A percentile compares a stretch with the other conserved stretches of the same genome.
These are phyloP conservation scores for Garra rufa DNA, from an alignment of 2,113 vertebrate species.

Conservation along the genomic window DNA sequence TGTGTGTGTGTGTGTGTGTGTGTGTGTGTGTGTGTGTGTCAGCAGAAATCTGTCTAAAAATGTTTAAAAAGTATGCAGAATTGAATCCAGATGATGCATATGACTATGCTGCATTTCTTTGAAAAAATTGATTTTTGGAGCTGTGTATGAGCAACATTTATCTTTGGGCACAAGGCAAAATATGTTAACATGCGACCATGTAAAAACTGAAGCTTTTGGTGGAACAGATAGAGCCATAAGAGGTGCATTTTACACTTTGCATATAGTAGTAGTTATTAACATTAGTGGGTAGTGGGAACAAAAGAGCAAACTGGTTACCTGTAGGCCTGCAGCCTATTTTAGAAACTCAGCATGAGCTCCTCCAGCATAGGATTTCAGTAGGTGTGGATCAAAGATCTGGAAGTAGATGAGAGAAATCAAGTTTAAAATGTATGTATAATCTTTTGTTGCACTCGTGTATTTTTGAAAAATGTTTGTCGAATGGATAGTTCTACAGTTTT, in stretches of 20 bases:
- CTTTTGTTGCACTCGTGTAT: neutral
- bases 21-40: too few relatives aligned
- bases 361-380: neutral
- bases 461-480: neutral
- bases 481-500: neutral
- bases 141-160: neutral
- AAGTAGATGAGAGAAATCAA: neutral
- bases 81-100: neutral
- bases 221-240: neutral
- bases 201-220: constrained; percentile 6
- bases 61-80: neutral
- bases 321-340: constrained; percentile 9
- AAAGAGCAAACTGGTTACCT: constrained; percentile 40
- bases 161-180: neutral
- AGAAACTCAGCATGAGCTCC: neutral
- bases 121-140: neutral
- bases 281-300: constrained; percentile 36
- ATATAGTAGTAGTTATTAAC: constrained; percentile 43
- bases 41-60: neutral
- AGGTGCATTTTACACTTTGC: constrained; percentile 41
- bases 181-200: neutral
- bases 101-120: neutral
- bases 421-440: neutral
- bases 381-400: neutral
- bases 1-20: too few relatives aligned